These are phyloP conservation scores for Cranoglanis bouderius DNA, from an alignment of 2,113 vertebrate species.

Conservation along the genomic window DNA sequence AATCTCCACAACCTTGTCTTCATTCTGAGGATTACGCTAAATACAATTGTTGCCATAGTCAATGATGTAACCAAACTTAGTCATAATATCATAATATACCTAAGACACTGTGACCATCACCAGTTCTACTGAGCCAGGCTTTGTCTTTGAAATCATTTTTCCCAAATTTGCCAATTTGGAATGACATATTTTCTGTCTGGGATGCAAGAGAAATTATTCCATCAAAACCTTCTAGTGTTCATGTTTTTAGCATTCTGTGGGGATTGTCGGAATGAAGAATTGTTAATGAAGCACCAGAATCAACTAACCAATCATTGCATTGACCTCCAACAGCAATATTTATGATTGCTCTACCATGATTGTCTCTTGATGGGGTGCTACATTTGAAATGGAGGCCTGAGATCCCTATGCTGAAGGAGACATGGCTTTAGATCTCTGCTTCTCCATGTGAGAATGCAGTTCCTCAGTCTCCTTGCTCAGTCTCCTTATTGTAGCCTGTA, in stretches of 20 bases:
- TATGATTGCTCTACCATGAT: background rate
- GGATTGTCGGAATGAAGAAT: background rate
- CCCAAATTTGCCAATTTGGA: background rate
- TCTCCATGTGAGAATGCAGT: background rate
- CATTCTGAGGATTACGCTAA: background rate
- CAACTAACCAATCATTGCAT: background rate
- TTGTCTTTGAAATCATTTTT: background rate
- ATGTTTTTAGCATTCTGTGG: background rate
- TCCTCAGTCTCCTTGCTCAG: background rate
- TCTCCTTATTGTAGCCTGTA: background rate
- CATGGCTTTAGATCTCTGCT: background rate
- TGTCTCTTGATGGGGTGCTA: background rate
- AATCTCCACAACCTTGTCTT: conserved; percentile 18
- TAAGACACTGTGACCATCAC: background rate
- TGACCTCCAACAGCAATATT: background rate
- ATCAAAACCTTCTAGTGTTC: background rate
- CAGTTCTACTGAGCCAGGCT: background rate
- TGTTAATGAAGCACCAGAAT: conserved; percentile 14
- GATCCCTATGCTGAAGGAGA: conserved; percentile 1
- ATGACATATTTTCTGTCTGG: background rate
- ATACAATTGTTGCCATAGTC: conserved; percentile 10
- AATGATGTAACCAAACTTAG: conserved; percentile 2
- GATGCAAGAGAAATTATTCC: background rate
- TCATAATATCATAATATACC: background rate
- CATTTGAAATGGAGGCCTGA: background rate